Conservation (phyloP, 2,797 vertebrate species). For the Anabacerthia variegaticeps region DNA sequence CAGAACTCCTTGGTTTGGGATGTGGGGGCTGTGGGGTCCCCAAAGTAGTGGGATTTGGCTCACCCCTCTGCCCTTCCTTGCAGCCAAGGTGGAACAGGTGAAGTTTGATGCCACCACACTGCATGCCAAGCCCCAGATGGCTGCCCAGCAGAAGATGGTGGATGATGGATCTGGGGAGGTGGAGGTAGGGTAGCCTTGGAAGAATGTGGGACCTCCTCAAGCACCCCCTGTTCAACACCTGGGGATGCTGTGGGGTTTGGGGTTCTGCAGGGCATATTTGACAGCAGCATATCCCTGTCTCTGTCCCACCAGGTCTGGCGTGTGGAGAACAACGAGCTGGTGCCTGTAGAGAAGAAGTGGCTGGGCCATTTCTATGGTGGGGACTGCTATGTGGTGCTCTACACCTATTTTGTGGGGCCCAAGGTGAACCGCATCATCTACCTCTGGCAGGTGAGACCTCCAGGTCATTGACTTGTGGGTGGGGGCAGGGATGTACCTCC, state of each 20-base stretch:
- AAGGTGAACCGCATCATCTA: conserved; percentile 85
- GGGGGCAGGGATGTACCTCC: not conserved
- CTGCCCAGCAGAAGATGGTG: conserved; percentile 89
- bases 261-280: no score
- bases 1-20: not conserved
- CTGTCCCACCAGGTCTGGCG: conserved; percentile 80
- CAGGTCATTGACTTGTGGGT: accelerated
- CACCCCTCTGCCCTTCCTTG: not conserved
- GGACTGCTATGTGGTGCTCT: conserved; percentile 88
- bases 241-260: accelerated
- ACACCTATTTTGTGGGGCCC: conserved; percentile 81
- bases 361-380: conserved; percentile 87
- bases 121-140: conserved; percentile 82
- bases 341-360: conserved; percentile 82
- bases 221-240: accelerated
- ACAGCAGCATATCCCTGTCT: accelerated
- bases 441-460: conserved; percentile 85
- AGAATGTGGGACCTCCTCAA: not conserved
- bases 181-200: conserved; percentile 63
- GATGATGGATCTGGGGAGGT: conserved; percentile 85
- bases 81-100: conserved; percentile 88
- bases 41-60: accelerated
- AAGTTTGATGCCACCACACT: conserved; percentile 84
- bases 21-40: not conserved
- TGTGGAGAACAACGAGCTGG: conserved; percentile 81